These are phyloP conservation scores for Dendrolimus punctatus DNA, from an alignment of 1,140 invertebrate species.

Conservation along the genomic window DNA sequence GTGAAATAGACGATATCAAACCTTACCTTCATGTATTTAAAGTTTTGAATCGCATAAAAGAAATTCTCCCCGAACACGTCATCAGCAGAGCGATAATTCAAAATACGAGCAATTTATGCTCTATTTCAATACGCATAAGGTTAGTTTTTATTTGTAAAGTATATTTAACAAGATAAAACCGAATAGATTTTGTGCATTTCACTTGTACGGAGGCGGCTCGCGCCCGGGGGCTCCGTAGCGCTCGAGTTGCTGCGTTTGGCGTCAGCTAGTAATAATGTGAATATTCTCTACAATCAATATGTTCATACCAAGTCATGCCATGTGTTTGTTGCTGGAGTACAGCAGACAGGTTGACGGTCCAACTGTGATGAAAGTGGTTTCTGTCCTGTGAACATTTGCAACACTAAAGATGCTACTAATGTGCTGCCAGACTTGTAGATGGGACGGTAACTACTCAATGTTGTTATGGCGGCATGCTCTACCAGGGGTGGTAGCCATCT, in stretches of 20 bases:
- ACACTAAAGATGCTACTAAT: too few species aligned
- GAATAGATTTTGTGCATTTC: constrained; percentile 68
- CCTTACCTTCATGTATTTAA: constrained; percentile 17
- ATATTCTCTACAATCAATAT: constrained; percentile 27
- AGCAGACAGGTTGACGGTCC: too few species aligned
- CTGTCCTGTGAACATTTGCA: too few species aligned
- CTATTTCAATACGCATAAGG: constrained; percentile 10
- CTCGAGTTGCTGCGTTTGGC: constrained; percentile 34
- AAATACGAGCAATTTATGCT: constrained; percentile 18
- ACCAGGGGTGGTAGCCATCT: too few species aligned
- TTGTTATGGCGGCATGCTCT: too few species aligned
- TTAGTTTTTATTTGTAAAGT: constrained; percentile 12
- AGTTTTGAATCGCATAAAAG: constrained; percentile 30
- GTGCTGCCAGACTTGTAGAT: too few species aligned
- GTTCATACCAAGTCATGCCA: too few species aligned
- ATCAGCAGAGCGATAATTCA: constrained; percentile 37
- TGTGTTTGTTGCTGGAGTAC: too few species aligned
- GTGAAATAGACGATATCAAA: constrained; percentile 28
- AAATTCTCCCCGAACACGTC: constrained; percentile 33
- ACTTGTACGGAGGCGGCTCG: constrained; percentile 46
- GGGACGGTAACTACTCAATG: too few species aligned
- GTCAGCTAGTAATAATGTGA: constrained; percentile 35
- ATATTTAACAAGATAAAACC: constrained; percentile 59
- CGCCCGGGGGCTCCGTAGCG: constrained; percentile 18
- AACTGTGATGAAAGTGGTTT: too few species aligned